Evolutionary conservation across 2,888 invertebrate genomes (phyloP).

Genomic region (Eilema griseolum): DNA sequence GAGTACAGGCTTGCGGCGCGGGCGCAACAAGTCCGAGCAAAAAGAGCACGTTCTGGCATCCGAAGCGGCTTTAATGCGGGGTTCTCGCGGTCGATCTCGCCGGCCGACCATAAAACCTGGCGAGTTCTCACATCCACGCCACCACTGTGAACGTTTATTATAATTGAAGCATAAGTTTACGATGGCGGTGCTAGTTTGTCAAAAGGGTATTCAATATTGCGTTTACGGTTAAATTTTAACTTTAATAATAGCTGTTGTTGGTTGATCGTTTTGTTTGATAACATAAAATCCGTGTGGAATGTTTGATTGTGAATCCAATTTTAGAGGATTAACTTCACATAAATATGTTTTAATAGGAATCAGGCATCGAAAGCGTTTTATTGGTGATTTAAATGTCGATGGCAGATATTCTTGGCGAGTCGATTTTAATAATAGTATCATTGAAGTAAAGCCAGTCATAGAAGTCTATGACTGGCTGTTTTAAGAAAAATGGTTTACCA

Average conservation of each 20-base stretch:
- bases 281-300: constrained; percentile 24
- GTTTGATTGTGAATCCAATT: constrained; percentile 20
- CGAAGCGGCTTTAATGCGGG: constrained; percentile 63
- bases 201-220: constrained; percentile 70
- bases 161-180: constrained; percentile 83
- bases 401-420: background rate
- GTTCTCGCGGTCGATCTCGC: constrained; percentile 63
- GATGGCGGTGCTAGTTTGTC: constrained; percentile 74
- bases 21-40: constrained; percentile 56
- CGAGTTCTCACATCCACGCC: constrained; percentile 76
- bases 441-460: too few species aligned
- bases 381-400: background rate
- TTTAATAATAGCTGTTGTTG: constrained; percentile 46
- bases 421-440: too few species aligned
- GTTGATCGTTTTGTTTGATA: constrained; percentile 26
- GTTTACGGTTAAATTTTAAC: constrained; percentile 47
- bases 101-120: constrained; percentile 72
- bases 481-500: background rate
- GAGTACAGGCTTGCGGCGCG: constrained; percentile 18
- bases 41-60: constrained; percentile 73
- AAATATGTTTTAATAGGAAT: background rate
- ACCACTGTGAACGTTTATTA: constrained; percentile 80
- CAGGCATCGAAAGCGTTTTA: background rate
- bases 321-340: constrained; percentile 1
- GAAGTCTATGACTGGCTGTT: background rate